Percentiles rank a stretch among this genome's conserved stretches.
phyloP scores from a whole-genome alignment of 1,140 invertebrate species.

The Calephelis nemesis region DNA sequence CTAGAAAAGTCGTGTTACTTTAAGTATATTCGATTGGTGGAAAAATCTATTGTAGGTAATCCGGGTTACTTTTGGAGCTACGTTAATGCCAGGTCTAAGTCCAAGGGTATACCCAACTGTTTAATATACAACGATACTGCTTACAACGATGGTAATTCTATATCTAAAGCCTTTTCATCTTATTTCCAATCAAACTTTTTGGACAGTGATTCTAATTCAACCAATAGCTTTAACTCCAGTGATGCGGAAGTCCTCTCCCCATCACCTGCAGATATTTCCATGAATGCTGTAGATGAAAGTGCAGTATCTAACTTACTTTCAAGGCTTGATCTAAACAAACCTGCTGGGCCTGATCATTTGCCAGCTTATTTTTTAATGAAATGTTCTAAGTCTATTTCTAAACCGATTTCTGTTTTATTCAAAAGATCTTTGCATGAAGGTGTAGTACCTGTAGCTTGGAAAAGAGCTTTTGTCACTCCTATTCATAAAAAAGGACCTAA shows the following conservation, averaged over 20 bases:
- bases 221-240: background rate
- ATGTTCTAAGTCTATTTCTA: background rate
- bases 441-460: background rate
- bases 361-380: constrained; percentile 1
- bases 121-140: background rate
- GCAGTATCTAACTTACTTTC: too few relatives aligned
- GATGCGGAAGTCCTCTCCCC: background rate
- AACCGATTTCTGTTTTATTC: background rate
- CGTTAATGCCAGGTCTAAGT: background rate
- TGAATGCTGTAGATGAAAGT: background rate
- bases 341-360: background rate
- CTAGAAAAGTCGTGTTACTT: background rate
- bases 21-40: background rate
- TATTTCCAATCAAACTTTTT: background rate
- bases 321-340: background rate
- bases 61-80: background rate
- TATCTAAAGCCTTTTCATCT: background rate
- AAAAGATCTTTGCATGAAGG: background rate
- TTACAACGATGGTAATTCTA: background rate
- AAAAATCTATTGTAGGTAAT: background rate
- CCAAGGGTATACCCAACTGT: background rate
- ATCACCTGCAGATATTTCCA: background rate
- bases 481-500: background rate
- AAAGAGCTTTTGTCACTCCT: background rate
- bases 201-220: background rate